Base-by-base conservation (phyloP, 2,113 vertebrate genomes). In the Agapornis roseicollis region DNA sequence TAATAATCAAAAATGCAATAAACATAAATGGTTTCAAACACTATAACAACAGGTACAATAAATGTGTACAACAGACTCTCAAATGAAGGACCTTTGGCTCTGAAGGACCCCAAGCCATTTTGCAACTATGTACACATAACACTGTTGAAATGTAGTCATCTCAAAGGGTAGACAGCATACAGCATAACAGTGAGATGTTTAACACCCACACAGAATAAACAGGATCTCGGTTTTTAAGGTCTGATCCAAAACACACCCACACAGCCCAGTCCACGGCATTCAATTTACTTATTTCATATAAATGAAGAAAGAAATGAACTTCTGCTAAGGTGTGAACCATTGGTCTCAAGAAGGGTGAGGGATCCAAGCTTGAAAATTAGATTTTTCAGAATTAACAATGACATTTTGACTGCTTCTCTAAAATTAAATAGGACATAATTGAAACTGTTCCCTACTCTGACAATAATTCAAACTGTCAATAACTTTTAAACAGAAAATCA, bases 171-270 rank as follows among this genome's bases (percentile, higher is more conserved):
- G 70, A 89, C 37, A 80, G 44, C 72, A 41, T 20, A 60, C 0
- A 86, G 47, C 24, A 0, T 49, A 92, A 87, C 65, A 89, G 52
- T 44, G 63, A 87, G 69, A 92, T 81, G 86, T 95, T 88, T 46
- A 76, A 85, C 87, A 52, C 78, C 80, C 84, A 82, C 73, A 29
- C 19, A 89, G 52, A 85, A 95, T 68, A 94, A 96, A 94, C 41
- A 88, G 49, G 49, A 85, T 82, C 89, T 88, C 80, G 56, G 41
- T 77, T 94, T 94, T 89, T 71, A 69, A 80, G 41, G 52, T 42
- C 73, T 65, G 61, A 72, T 92, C 84, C 89, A 96, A 92, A 94
- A 93, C 56, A 93, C 66, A 77, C 87, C 91, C 78, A 89, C 84
- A 58, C 6, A 85, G 70, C 7, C 78, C 79, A 94, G 63, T 63